Evolutionary conservation across 2,113 vertebrate species (phyloP).

Genomic region (Paradisaea rubra): DNA sequence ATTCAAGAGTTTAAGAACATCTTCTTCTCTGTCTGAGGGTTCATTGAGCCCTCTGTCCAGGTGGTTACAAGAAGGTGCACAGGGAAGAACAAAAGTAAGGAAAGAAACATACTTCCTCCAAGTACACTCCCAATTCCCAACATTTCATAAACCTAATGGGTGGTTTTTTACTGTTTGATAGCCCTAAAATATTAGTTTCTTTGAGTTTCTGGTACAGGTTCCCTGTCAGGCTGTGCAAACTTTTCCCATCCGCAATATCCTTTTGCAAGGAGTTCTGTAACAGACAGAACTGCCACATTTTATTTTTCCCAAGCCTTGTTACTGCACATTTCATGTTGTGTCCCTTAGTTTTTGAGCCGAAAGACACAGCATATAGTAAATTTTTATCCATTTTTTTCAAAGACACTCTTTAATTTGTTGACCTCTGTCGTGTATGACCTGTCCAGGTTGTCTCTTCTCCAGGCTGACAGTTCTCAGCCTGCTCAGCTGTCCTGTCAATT

Average conservation of each 20-base stretch:
- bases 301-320: background rate
- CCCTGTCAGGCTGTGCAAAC: background rate
- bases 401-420: background rate
- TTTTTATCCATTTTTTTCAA: background rate
- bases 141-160: background rate
- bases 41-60: background rate
- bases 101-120: background rate
- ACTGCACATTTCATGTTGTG: background rate
- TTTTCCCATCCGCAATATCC: background rate
- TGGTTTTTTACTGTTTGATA: accelerated
- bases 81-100: background rate
- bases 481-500: background rate
- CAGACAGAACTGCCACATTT: background rate
- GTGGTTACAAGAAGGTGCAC: background rate
- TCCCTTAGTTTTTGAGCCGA: background rate
- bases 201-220: background rate
- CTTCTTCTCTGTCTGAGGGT: background rate
- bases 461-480: background rate
- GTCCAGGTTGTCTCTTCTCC: background rate
- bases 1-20: background rate
- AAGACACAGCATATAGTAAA: background rate
- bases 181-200: background rate
- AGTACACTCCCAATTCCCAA: background rate
- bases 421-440: background rate
- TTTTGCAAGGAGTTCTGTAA: background rate